Conservation (phyloP, 2,888 invertebrate species). For the Trachelus tabidus region DNA sequence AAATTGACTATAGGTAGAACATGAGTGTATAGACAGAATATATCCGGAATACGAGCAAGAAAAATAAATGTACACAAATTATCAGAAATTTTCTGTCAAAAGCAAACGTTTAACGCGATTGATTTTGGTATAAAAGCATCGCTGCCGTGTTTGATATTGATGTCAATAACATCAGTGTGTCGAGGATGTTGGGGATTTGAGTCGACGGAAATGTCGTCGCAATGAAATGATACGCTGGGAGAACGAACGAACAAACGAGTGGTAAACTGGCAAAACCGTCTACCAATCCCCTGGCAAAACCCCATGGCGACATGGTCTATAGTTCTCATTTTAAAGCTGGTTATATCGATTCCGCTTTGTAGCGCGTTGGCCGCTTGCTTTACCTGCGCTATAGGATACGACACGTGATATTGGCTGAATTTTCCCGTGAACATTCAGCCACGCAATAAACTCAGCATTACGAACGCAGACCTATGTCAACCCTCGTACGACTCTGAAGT, state of each 20-base stretch:
- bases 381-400: not conserved
- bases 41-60: not conserved
- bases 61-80: not conserved
- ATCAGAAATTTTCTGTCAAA: not conserved
- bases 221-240: not conserved
- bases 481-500: not conserved
- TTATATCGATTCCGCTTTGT: not conserved
- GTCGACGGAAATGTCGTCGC: not conserved
- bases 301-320: not conserved
- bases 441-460: not conserved
- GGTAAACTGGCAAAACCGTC: not conserved
- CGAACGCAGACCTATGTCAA: not conserved
- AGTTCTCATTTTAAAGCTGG: not conserved
- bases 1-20: not conserved
- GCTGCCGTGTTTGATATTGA: not conserved
- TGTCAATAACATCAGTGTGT: not conserved
- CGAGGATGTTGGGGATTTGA: not conserved
- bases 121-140: not conserved
- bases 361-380: not conserved
- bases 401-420: not conserved
- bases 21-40: not conserved
- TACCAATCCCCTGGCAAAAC: not conserved
- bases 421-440: not conserved
- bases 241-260: not conserved
- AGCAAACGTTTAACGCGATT: not conserved